Base-by-base conservation (phyloP, 2,113 vertebrate species). In the Microcebus ravelobensis region DNA sequence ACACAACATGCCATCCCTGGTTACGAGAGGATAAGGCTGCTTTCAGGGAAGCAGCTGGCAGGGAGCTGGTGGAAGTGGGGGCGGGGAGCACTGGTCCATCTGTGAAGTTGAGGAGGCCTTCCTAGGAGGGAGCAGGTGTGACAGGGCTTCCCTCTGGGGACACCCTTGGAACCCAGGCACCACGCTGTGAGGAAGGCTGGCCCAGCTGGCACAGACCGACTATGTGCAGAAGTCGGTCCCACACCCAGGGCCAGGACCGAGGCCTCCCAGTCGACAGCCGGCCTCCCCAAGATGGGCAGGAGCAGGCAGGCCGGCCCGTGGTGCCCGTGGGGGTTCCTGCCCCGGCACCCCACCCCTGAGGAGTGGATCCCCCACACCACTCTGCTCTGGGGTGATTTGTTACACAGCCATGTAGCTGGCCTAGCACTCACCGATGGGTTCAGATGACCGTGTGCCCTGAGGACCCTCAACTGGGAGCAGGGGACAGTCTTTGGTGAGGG, bases 261-360 rank as follows among this genome's bases (percentile, higher is more conserved):
- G 31, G 2, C 39, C 39, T 27, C 27, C 81, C 29, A 50, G 61
- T 36, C 48, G 39, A 14, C 9, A 48, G 39, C 80, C 70, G 5
- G 29, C 5, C 7, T 23, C 34, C 21, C 36, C 29, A 4, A 0
- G 2, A 34, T 11, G 27, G 2, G 23, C 20, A 2, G 63, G 12
- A 31, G 12, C 52, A 80, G 81, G 34, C 45, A 48, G n/a, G 20
- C 42, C 17, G 6, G 55, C 55, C 52, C 27, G 2, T 45, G 2
- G 13, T 23, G 27, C 70, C 65, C 14, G 23, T 5, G 8, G 6
- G 17, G 17, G 20, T 2, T 42, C 11, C 14, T 11, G 15, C 12
- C 21, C 48, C 10, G 48, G 48, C 48, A 48, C 48, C n/a, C 6
- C 23, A 18, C 5, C 4, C 42, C 34, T 36, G 9, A 5, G 2